Evolutionary conservation across 2,888 invertebrate genomes (phyloP).

Genomic region (Drosophila trichaetosa): DNA sequence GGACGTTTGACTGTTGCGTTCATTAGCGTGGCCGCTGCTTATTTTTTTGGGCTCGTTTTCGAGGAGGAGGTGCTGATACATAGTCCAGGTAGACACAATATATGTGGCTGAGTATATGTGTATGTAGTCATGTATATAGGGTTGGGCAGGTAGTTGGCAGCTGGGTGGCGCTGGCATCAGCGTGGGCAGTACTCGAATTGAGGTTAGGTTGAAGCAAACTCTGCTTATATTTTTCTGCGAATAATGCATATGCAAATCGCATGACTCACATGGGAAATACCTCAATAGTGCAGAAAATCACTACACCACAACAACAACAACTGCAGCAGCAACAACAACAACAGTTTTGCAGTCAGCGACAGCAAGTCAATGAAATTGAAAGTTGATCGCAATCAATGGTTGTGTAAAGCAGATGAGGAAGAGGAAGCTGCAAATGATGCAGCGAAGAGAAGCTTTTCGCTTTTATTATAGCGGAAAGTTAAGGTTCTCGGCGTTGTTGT

Average conservation of each 20-base stretch:
- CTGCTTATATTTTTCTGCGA: slow-evolving; percentile 24
- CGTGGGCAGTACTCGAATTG: slow-evolving; percentile 47
- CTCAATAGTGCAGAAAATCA: slow-evolving; percentile 45
- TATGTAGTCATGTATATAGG: slow-evolving; percentile 34
- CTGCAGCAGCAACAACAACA: slow-evolving; percentile 16
- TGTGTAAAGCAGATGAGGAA: slow-evolving; percentile 17
- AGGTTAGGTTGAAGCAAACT: slow-evolving; percentile 42
- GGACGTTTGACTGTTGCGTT: slow-evolving; percentile 76
- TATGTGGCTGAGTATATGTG: slow-evolving; percentile 6
- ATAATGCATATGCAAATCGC: slow-evolving; percentile 52
- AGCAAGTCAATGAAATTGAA: slow-evolving; percentile 71
- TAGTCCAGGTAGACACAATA: slow-evolving; percentile 67
- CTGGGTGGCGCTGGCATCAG: slow-evolving; percentile 57
- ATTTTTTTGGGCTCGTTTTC: slow-evolving; percentile 65
- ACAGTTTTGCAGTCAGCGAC: slow-evolving; percentile 20
- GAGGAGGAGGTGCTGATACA: slow-evolving; percentile 76
- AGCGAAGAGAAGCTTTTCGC: slow-evolving; percentile 20
- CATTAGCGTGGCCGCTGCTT: slow-evolving; percentile 72
- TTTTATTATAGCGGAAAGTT: slow-evolving; percentile 24
- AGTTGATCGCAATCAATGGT: slow-evolving; percentile 61
- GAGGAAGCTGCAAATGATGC: slow-evolving; percentile 17
- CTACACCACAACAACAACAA: slow-evolving; percentile 25
- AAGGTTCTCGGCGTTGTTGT: slow-evolving; percentile 14
- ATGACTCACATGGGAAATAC: slow-evolving; percentile 76
- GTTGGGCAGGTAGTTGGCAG: slow-evolving; percentile 63